Base-by-base conservation (phyloP, 2,888 invertebrate genomes). In the Cepaea hortensis region DNA sequence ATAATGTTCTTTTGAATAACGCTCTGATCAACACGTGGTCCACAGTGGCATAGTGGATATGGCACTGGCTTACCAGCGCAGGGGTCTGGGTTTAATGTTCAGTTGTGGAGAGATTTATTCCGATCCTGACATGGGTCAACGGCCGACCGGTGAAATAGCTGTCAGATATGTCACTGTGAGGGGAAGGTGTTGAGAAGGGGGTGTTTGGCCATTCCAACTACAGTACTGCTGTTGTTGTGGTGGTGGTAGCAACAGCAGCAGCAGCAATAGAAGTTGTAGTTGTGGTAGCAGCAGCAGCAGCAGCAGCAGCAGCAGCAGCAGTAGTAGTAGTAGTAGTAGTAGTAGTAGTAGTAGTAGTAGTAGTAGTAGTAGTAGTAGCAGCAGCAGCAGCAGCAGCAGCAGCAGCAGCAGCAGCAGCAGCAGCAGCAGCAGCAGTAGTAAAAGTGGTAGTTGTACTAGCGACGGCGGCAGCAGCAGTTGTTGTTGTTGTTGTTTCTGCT, bases 231-330 rank as follows among this genome's bases (percentile, higher is more conserved):
- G 35, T 35, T 1, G 68, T 0, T 18, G 20, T 68, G 18, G 68
- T 18, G 18, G 18, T 68, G 68, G 68, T 68, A 5, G 20, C 1
- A 18, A 1, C 5, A n/a, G 4, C 68, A 18, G n/a, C 11, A 18
- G 50, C 23, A 23, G 68, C 13, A 15, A 23, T 7, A 62, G 23
- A 23, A 35, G 65, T 23, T 62, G 50, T 48, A 35, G 65, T 11
- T 62, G 76, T 65, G 35, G 77, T 61, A 77, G 77, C 20, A 68
- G 75, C 18, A 61, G 62, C 55, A 73, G 48, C 72, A 61, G 73
- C n/a, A 84, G 46, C n/a, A 61, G 35, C 46, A 73, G 84, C 48
- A 20, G 73, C 50, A 84, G 46, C 3, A 13, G n/a, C 50, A 84
- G 46, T 55, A 50, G 46, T 3, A 84, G 73, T 23, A 61, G 68